These are phyloP conservation scores for Netelia fuscicornis DNA, from an alignment of 2,888 invertebrate species.

Conservation along the genomic window DNA sequence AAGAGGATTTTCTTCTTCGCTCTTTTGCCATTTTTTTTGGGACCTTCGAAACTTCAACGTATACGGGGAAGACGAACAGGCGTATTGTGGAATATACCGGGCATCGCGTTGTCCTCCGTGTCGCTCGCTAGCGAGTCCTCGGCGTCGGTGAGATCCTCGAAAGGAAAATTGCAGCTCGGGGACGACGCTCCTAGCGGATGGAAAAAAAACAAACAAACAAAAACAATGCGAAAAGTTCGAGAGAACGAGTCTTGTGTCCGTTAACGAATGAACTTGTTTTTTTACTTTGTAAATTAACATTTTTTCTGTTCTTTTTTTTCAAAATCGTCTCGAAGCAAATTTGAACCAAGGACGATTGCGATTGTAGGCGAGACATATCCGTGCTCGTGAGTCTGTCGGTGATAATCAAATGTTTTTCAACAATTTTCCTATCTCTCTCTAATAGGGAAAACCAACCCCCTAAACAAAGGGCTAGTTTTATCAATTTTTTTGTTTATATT, in stretches of 20 bases:
- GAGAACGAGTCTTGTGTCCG: constrained; percentile 15
- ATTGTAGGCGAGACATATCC: constrained; percentile 9
- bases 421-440: background rate
- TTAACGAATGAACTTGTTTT: background rate
- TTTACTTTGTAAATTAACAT: constrained; percentile 1
- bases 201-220: constrained; percentile 75
- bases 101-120: constrained; percentile 80
- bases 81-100: constrained; percentile 79
- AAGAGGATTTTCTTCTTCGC: constrained; percentile 66
- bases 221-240: constrained; percentile 48
- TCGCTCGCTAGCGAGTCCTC: constrained; percentile 83
- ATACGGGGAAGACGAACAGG: constrained; percentile 75
- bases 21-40: constrained; percentile 43
- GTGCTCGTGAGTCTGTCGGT: constrained; percentile 24
- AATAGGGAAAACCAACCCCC: too few species aligned
- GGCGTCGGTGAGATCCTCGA: constrained; percentile 83
- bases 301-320: background rate
- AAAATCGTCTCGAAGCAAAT: background rate
- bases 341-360: background rate
- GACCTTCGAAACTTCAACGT: constrained; percentile 49
- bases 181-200: constrained; percentile 81
- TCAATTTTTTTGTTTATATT: background rate
- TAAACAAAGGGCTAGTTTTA: background rate
- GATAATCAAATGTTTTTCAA: background rate
- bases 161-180: constrained; percentile 83